phyloP scores from a whole-genome alignment of 2,113 vertebrate species.

The Jaculus jaculus region DNA sequence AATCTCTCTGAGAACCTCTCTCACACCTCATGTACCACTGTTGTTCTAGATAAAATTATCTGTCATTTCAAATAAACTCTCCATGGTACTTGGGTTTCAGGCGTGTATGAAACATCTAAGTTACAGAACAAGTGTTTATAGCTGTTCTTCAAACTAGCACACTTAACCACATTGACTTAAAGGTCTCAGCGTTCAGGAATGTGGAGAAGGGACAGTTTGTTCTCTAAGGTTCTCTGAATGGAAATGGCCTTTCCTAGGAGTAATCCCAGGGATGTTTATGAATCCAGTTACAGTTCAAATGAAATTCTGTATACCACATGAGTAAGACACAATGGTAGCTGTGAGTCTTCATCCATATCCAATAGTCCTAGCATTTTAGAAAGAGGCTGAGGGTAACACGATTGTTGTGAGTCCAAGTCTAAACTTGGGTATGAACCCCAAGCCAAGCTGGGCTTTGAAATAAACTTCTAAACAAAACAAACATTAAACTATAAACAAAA shows the following conservation, averaged over 20 bases:
- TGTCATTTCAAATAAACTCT: constrained; percentile 60
- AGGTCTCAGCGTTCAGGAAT: neutral
- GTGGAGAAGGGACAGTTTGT: neutral
- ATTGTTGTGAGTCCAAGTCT: neutral
- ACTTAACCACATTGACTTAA: constrained; percentile 13
- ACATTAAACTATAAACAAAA: neutral
- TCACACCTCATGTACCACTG: neutral
- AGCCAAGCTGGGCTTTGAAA: neutral
- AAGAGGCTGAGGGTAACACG: neutral
- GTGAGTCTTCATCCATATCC: too few species aligned
- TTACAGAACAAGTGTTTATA: constrained; percentile 23
- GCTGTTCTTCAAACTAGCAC: neutral
- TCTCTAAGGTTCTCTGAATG: neutral
- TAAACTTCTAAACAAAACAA: neutral
- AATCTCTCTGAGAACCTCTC: neutral
- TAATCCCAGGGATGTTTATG: constrained; percentile 43
- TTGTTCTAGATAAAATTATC: constrained; percentile 25
- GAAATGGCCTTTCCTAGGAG: constrained; percentile 26
- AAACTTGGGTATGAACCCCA: neutral
- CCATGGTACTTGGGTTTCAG: constrained; percentile 41
- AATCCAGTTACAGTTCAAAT: constrained; percentile 51
- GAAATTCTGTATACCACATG: constrained; percentile 53
- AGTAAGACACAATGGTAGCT: constrained; percentile 19
- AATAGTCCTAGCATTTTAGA: neutral
- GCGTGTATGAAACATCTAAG: constrained; percentile 53